A percentile compares a stretch with the other conserved stretches of the same genome.
These are phyloP conservation scores for Drosophila subsilvestris DNA, from an alignment of 2,888 invertebrate species.

Conservation along the genomic window DNA sequence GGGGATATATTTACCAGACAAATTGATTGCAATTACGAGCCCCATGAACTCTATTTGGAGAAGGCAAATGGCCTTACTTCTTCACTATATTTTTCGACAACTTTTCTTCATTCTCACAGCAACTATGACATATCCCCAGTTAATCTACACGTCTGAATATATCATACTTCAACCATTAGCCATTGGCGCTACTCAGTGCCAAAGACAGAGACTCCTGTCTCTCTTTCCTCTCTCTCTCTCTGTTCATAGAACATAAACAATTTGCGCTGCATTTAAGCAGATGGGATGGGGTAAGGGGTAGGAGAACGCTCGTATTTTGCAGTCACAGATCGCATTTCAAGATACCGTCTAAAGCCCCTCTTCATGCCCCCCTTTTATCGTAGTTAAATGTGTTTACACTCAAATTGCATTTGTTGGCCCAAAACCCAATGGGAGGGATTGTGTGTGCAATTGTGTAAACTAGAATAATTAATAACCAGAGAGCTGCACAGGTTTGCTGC, in stretches of 20 bases:
- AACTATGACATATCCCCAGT: too few species aligned
- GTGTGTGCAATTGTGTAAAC: constrained; percentile 43
- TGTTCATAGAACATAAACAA: constrained; percentile 61
- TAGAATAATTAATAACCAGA: constrained; percentile 63
- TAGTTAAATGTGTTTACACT: constrained; percentile 67
- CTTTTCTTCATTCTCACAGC: too few species aligned
- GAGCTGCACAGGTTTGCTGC: constrained; percentile 8
- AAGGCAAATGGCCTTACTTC: neutral
- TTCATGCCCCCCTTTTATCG: constrained; percentile 10
- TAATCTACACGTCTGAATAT: too few species aligned
- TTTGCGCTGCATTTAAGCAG: constrained; percentile 67
- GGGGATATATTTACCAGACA: neutral
- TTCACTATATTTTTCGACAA: neutral
- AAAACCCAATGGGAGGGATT: constrained; percentile 9
- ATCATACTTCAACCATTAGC: too few species aligned
- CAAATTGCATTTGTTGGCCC: constrained; percentile 42
- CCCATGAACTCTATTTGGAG: neutral
- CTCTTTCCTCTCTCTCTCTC: constrained; percentile 33
- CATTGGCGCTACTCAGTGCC: neutral
- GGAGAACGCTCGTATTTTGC: constrained; percentile 23
- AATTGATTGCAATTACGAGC: neutral
- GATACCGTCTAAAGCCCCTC: constrained; percentile 11
- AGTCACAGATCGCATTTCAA: constrained; percentile 40
- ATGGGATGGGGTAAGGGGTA: constrained; percentile 5
- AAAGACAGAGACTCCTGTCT: neutral